A percentile compares a stretch with the other conserved stretches of the same genome.
These are phyloP conservation scores for Sturnira hondurensis DNA, from an alignment of 2,113 vertebrate genomes.

Conservation along the genomic window DNA sequence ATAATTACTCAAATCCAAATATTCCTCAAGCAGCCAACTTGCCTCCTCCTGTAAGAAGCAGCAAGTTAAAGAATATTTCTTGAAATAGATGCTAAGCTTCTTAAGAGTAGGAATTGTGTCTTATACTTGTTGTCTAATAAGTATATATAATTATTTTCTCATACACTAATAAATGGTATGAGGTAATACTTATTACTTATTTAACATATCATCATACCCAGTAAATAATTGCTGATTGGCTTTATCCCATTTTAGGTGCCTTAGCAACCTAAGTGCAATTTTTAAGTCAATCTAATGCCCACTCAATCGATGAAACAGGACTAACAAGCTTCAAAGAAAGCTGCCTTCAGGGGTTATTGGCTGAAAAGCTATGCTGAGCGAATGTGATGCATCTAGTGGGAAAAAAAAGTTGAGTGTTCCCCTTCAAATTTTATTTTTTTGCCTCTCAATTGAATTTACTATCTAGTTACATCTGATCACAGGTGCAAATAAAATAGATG, in stretches of 20 bases:
- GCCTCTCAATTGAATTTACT: neutral
- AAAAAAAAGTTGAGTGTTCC: neutral
- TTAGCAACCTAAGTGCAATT: neutral
- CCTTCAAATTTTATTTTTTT: neutral
- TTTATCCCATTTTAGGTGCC: neutral
- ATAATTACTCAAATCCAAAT: neutral
- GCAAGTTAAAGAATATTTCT: slow-evolving; percentile 18
- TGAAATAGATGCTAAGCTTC: slow-evolving; percentile 19
- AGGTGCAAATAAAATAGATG: neutral
- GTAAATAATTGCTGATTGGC: neutral
- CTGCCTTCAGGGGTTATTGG: neutral
- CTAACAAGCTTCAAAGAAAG: neutral
- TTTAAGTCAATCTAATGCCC: slow-evolving; percentile 14
- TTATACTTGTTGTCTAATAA: neutral
- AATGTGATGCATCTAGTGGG: neutral
- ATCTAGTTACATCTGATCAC: neutral
- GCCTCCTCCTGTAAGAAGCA: neutral
- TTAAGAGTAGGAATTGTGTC: neutral
- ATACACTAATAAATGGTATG: neutral
- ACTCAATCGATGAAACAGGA: neutral
- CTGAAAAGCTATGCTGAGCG: neutral
- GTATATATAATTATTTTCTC: neutral
- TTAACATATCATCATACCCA: neutral
- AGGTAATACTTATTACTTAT: neutral
- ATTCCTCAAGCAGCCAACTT: neutral